Evolutionary conservation across 1,140 invertebrate genomes (phyloP).

Genomic region (Nautilus pompilius): DNA sequence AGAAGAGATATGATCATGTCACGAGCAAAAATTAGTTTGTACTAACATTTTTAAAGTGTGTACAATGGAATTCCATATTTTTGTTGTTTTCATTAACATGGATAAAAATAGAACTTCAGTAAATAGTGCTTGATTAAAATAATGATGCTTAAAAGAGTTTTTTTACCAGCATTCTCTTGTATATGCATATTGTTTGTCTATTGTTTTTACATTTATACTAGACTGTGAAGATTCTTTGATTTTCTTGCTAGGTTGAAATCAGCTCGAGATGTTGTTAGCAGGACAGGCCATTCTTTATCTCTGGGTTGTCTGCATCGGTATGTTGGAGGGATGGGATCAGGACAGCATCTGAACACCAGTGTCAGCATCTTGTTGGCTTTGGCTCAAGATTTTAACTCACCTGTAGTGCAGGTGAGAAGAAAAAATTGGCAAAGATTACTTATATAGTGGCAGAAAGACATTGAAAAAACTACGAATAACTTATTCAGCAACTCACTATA

Average conservation of each 20-base stretch:
- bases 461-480: too few relatives aligned
- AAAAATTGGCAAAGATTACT: too few relatives aligned
- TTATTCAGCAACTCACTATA: too few relatives aligned
- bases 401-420: constrained; percentile 76
- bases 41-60: too few relatives aligned
- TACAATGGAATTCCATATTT: too few relatives aligned
- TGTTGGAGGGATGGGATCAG: constrained; percentile 83
- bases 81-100: too few relatives aligned
- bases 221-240: too few relatives aligned
- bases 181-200: neutral
- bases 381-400: constrained; percentile 86
- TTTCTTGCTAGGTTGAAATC: constrained; percentile 66
- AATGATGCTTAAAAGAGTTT: neutral
- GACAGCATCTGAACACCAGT: constrained; percentile 87
- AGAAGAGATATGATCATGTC: too few relatives aligned
- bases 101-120: too few relatives aligned
- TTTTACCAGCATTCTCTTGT: neutral
- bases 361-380: constrained; percentile 91
- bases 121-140: too few relatives aligned
- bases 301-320: constrained; percentile 89
- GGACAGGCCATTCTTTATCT: constrained; percentile 89
- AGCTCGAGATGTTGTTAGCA: constrained; percentile 79
- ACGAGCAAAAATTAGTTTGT: too few relatives aligned
- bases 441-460: neutral
- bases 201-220: too few relatives aligned